phyloP scores from a whole-genome alignment of 2,888 invertebrate species.

The Bembecia ichneumoniformis region DNA sequence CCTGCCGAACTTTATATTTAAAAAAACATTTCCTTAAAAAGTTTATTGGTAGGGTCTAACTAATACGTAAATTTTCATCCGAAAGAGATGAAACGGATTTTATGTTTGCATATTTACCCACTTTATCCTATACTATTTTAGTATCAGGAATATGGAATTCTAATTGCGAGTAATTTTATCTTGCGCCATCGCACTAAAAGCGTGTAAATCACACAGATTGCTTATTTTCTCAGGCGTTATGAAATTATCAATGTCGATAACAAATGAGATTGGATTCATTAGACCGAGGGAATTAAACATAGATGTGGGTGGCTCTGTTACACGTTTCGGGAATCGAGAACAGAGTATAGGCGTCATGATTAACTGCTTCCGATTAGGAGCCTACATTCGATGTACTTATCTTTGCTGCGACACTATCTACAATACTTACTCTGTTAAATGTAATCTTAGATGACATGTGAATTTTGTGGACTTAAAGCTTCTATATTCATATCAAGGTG shows the following conservation, averaged over 20 bases:
- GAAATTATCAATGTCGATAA: slow-evolving; percentile 31
- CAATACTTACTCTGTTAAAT: neutral
- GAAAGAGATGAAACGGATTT: too few species aligned
- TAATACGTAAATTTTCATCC: too few species aligned
- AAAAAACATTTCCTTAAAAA: too few species aligned
- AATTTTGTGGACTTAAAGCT: neutral
- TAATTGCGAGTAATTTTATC: too few species aligned
- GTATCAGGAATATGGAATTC: too few species aligned
- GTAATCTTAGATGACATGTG: neutral
- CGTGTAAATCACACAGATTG: slow-evolving; percentile 4
- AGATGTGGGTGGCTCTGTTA: slow-evolving; percentile 34
- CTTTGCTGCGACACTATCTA: neutral
- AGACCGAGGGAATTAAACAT: slow-evolving; percentile 36
- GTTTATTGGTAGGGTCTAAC: too few species aligned
- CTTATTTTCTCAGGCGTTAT: slow-evolving; percentile 44
- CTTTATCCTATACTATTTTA: too few species aligned
- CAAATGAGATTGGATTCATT: slow-evolving; percentile 49
- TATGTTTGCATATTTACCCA: too few species aligned
- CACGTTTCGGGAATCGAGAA: slow-evolving; percentile 5
- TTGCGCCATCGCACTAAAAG: neutral
- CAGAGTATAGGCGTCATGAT: slow-evolving; percentile 15
- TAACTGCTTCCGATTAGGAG: slow-evolving; percentile 12
- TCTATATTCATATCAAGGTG: neutral
- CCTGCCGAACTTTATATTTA: too few species aligned
- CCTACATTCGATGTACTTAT: slow-evolving; percentile 3